phyloP scores from a whole-genome alignment of 2,888 invertebrate genomes.

The Ceriagrion tenellum region DNA sequence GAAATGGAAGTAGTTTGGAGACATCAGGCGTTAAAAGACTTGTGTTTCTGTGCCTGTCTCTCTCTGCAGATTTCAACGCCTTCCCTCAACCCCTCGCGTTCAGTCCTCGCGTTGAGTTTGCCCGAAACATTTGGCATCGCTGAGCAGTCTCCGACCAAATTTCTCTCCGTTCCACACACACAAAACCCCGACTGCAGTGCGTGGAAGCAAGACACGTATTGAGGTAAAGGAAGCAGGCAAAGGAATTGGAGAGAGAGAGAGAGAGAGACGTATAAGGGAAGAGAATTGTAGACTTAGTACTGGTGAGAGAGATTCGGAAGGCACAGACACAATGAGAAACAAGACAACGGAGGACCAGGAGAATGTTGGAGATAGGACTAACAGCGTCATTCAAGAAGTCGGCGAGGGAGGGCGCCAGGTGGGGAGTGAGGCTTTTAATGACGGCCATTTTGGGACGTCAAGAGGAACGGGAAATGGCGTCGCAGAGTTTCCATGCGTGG shows the following conservation, averaged over 20 bases:
- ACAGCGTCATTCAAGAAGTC: not conserved
- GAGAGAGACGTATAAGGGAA: not conserved
- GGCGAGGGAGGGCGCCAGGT: not conserved
- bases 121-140: not conserved
- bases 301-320: not conserved
- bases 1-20: not conserved
- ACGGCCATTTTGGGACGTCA: not conserved
- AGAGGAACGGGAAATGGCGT: not conserved
- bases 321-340: not conserved
- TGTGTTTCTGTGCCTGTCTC: not conserved
- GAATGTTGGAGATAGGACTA: not conserved
- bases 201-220: not conserved
- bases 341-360: not conserved
- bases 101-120: not conserved
- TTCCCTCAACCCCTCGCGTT: not conserved
- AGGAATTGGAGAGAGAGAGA: not conserved
- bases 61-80: not conserved
- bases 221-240: not conserved
- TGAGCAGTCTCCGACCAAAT: not conserved
- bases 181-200: not conserved
- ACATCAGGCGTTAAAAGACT: conserved; percentile 12
- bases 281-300: not conserved
- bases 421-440: not conserved
- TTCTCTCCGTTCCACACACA: not conserved
- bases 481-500: not conserved